Evolutionary conservation across 2,888 invertebrate species (phyloP), one percentile per base, ranked within the genome.

Genomic region (Theretra japonica): DNA sequence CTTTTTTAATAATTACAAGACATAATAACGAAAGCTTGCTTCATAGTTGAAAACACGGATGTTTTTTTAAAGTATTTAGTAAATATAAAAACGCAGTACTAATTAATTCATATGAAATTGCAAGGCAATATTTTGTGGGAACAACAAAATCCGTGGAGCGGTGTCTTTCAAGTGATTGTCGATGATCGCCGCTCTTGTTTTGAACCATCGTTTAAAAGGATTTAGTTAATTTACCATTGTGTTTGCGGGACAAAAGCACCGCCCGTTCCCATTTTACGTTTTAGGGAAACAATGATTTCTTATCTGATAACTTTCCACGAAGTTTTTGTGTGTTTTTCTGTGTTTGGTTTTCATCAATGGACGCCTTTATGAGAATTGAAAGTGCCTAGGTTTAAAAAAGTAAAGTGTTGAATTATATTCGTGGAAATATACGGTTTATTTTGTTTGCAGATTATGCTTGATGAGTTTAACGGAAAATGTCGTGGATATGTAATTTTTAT

Each of bases 181-280:
- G 72, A 74, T 76, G 62, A 74, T 75, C 73, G 70, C 68, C 73
- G 73, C 77, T 71, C 73, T 73, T 82, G 78, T 80, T 82, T 80
- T 78, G 74, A 77, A 73, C 76, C 74, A 81, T 71, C 73, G 69
- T 79, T 79, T 81, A 83, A 90, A 87, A 79, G 85, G 86, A 86
- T 90, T 86, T 81, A 73, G 77, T 80, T 85, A 85, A 88, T 87
- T 84, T 80, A 57, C 83, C 76, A 85, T 90, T 90, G 88, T 89
- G 80, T 75, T 76, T 78, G 74, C 73, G 74, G 76, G 76, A 86
- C 87, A 92, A 90, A 90, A 83, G 75, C 23, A 73, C 85, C 86
- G 86, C 73, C 73, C 75, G 77, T 75, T 76, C 77, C 75, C 65
- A 77, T 79, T 76, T 76, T 75, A 73, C 76, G 75, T 76, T 75